phyloP scores from a whole-genome alignment of 2,888 invertebrate genomes.

The Scrobipalpa atriplicella region DNA sequence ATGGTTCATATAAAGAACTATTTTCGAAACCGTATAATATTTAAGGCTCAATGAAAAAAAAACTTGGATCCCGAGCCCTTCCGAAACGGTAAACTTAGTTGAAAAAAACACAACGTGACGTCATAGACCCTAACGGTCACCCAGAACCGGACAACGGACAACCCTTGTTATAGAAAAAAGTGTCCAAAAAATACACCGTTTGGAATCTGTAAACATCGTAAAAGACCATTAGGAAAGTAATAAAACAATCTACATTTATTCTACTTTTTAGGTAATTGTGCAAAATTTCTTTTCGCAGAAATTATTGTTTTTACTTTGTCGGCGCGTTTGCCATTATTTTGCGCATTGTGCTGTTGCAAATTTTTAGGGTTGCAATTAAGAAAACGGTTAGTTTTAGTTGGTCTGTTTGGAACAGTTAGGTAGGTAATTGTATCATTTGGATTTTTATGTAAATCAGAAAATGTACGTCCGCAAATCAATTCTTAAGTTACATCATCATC shows the following conservation, averaged over 20 bases:
- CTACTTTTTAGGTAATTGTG: constrained; percentile 50
- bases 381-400: constrained; percentile 29
- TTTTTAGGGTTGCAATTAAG: constrained; percentile 51
- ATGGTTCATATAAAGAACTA: no score
- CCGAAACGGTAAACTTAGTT: constrained; percentile 13
- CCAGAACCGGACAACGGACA: constrained; percentile 39
- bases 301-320: constrained; percentile 39
- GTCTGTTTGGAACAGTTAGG: neutral
- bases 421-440: neutral
- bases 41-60: neutral
- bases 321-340: constrained; percentile 45
- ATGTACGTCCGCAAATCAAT: no score
- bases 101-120: constrained; percentile 42
- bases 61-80: neutral
- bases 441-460: neutral
- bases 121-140: constrained; percentile 57
- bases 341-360: constrained; percentile 17
- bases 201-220: constrained; percentile 30
- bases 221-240: constrained; percentile 45
- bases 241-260: constrained; percentile 47
- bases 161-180: constrained; percentile 41
- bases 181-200: constrained; percentile 30
- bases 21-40: no score
- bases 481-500: no score
- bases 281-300: constrained; percentile 76